phyloP scores from a whole-genome alignment of 2,888 invertebrate genomes.

The Macrosoma leucophasiata region DNA sequence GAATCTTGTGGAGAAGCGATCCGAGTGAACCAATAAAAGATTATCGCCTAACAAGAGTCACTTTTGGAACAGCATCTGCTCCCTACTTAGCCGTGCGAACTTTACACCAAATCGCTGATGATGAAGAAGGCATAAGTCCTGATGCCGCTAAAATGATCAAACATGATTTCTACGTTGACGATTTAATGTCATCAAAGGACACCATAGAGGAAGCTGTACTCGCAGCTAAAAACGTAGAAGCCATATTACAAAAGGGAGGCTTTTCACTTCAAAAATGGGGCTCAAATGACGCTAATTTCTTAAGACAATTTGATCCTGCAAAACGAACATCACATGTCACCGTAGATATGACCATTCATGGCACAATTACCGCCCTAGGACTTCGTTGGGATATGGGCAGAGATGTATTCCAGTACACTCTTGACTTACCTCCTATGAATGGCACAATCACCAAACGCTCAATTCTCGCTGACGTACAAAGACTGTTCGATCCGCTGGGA shows the following conservation, averaged over 20 bases:
- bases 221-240: not conserved
- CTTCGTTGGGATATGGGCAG: slow-evolving; percentile 20
- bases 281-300: slow-evolving; percentile 15
- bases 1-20: slow-evolving; percentile 16
- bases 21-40: slow-evolving; percentile 9
- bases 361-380: slow-evolving; percentile 22
- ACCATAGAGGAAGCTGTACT: not conserved
- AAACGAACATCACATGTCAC: slow-evolving; percentile 9
- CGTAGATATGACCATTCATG: slow-evolving; percentile 19
- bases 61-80: slow-evolving; percentile 24
- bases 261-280: slow-evolving; percentile 20
- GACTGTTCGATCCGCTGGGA: slow-evolving; percentile 23
- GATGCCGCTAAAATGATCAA: slow-evolving; percentile 9
- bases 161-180: slow-evolving; percentile 17
- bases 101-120: slow-evolving; percentile 11
- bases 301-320: slow-evolving; percentile 6
- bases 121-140: slow-evolving; percentile 10
- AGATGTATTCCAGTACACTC: slow-evolving; percentile 20
- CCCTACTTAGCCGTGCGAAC: slow-evolving; percentile 21
- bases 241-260: not conserved
- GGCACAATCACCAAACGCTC: slow-evolving; percentile 2
- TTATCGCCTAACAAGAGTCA: slow-evolving; percentile 19
- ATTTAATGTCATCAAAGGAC: slow-evolving; percentile 4
- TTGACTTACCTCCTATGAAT: not conserved
- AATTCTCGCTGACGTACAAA: slow-evolving; percentile 18